phyloP scores from a whole-genome alignment of 1,140 invertebrate species.

The Calliopsis andreniformis region DNA sequence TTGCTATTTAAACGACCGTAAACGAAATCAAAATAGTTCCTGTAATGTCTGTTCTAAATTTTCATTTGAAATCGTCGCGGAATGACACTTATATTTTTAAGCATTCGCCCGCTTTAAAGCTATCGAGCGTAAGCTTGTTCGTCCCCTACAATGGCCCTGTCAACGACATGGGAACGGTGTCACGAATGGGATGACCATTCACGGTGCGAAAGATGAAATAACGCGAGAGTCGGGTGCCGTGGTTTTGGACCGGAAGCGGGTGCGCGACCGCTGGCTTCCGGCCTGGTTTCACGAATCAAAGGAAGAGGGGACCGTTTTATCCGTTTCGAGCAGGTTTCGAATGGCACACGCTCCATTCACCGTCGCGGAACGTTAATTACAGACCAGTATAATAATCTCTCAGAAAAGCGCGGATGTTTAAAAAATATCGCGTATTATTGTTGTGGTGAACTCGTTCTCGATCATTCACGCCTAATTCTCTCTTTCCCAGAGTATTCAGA shows the following conservation, averaged over 20 bases:
- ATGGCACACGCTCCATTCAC: conserved; percentile 29
- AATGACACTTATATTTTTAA: neutral
- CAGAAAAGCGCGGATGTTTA: conserved; percentile 31
- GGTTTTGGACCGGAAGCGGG: conserved; percentile 54
- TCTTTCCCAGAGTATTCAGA: no score
- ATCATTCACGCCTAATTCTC: no score
- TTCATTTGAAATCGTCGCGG: neutral
- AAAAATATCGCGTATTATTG: neutral
- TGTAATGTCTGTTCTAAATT: no score
- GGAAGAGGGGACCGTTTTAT: conserved; percentile 51
- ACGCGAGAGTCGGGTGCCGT: conserved; percentile 38
- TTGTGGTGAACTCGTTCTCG: neutral
- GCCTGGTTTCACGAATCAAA: conserved; percentile 64
- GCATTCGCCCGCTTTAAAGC: neutral
- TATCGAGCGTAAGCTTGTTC: conserved; percentile 20
- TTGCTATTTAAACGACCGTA: neutral
- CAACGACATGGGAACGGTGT: conserved; percentile 34
- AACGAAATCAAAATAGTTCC: neutral
- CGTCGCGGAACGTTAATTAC: conserved; percentile 57
- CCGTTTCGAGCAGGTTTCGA: conserved; percentile 30
- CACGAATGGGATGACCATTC: conserved; percentile 31
- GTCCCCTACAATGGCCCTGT: conserved; percentile 46
- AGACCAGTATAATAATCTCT: conserved; percentile 18
- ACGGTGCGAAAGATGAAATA: conserved; percentile 47
- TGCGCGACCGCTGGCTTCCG: conserved; percentile 57